Evolutionary conservation across 2,797 vertebrate species (phyloP).

Genomic region (Pogonophryne albipinna): DNA sequence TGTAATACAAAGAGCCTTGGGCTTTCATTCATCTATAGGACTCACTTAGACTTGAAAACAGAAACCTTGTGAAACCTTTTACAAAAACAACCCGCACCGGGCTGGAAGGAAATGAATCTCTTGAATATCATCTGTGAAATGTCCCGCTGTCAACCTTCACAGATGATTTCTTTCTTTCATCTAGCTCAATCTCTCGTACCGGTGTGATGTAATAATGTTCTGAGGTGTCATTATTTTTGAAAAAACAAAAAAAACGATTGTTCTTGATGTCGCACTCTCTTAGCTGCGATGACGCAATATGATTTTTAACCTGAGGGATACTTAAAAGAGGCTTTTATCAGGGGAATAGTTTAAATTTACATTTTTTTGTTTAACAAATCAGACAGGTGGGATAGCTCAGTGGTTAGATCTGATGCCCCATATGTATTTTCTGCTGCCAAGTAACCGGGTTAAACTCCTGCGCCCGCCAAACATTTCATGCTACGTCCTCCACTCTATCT

Average conservation of each 20-base stretch:
- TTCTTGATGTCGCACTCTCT: conserved; percentile 41
- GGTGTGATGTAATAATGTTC: conserved; percentile 28
- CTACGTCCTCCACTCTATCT: too few species aligned
- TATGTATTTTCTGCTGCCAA: too few species aligned
- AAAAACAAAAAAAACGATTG: conserved; percentile 3
- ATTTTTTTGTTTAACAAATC: too few species aligned
- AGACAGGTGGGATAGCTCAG: too few species aligned
- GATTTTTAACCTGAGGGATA: conserved; percentile 23
- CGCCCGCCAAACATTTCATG: too few species aligned
- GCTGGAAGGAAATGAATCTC: neutral
- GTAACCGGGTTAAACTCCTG: too few species aligned
- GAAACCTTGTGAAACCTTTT: conserved; percentile 12
- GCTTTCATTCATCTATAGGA: conserved; percentile 40
- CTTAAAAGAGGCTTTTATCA: too few species aligned
- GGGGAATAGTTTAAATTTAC: neutral
- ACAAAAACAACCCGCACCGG: neutral
- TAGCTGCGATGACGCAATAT: conserved; percentile 25
- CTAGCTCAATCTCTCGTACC: neutral
- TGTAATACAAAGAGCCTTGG: conserved; percentile 38
- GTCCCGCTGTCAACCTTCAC: conserved; percentile 1
- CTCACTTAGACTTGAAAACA: conserved; percentile 14
- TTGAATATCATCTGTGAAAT: conserved; percentile 3
- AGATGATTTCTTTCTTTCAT: conserved; percentile 12
- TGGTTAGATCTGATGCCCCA: too few species aligned
- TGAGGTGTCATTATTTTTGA: conserved; percentile 23